A percentile compares a stretch with the other conserved stretches of the same genome.
Evolutionary conservation across 2,113 vertebrate species (phyloP).

Genomic region (Turdus rufiventris): DNA sequence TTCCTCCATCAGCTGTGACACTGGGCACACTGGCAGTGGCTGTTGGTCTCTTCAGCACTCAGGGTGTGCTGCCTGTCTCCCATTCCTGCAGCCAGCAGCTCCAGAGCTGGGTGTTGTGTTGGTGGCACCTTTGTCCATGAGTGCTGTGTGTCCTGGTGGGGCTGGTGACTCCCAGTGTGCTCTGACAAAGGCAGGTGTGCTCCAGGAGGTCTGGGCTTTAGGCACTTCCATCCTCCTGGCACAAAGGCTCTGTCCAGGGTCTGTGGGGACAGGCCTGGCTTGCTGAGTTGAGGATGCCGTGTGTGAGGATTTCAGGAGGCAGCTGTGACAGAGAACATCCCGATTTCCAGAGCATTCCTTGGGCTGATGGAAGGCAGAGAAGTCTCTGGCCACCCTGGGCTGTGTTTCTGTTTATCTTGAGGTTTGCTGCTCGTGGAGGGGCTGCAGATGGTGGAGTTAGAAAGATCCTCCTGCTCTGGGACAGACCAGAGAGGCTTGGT

Average conservation of each 20-base stretch:
- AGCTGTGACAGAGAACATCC: not conserved
- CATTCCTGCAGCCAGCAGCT: not conserved
- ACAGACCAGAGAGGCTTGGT: fast-evolving
- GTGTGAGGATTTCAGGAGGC: not conserved
- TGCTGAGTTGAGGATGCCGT: not conserved
- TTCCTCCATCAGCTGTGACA: not conserved
- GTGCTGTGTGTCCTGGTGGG: fast-evolving
- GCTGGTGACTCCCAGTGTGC: not conserved
- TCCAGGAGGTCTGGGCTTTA: not conserved
- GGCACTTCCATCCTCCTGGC: not conserved
- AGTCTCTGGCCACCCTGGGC: not conserved
- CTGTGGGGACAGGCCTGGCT: not conserved
- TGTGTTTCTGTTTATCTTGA: not conserved
- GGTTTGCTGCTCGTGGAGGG: not conserved
- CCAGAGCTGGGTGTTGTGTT: not conserved
- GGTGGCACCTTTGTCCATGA: not conserved
- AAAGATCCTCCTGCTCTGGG: not conserved
- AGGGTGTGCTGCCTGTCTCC: fast-evolving
- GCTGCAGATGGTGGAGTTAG: fast-evolving
- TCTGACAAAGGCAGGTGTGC: not conserved
- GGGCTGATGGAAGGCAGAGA: not conserved
- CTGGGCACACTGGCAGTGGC: fast-evolving
- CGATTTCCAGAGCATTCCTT: not conserved
- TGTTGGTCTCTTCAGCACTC: not conserved
- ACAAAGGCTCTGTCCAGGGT: not conserved